phyloP scores from a whole-genome alignment of 1,140 invertebrate species.

The Macrotrachela quadricornifera region DNA sequence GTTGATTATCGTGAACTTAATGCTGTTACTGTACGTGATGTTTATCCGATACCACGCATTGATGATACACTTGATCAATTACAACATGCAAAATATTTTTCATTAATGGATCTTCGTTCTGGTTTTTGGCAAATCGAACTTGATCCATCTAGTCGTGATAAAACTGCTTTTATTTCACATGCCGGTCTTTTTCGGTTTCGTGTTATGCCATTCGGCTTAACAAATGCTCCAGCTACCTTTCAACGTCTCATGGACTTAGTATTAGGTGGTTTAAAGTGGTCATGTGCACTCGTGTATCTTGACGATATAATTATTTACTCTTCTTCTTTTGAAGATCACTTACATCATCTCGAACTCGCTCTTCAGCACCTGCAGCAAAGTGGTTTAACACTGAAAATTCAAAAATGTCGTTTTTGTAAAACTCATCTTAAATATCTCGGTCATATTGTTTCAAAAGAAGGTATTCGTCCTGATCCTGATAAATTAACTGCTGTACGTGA shows the following conservation, averaged over 20 bases:
- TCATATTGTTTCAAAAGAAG: too few species aligned
- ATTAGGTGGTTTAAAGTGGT: constrained; percentile 7
- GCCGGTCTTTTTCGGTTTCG: not conserved
- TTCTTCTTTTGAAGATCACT: too few species aligned
- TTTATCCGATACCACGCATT: not conserved
- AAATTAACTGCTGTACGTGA: constrained; percentile 8
- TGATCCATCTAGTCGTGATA: not conserved
- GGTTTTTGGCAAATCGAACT: not conserved
- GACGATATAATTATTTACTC: too few species aligned
- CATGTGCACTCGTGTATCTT: too few species aligned
- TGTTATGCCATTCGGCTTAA: constrained; percentile 4
- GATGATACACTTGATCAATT: not conserved
- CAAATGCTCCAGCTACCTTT: constrained; percentile 23
- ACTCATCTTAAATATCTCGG: too few species aligned
- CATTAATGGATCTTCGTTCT: not conserved
- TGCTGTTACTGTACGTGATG: constrained; percentile 8
- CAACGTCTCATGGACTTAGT: constrained; percentile 18
- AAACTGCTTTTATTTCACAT: constrained; percentile 1
- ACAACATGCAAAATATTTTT: not conserved
- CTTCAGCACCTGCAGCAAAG: too few species aligned
- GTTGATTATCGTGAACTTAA: constrained; percentile 11
- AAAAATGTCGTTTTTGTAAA: too few species aligned
- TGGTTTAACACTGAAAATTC: too few species aligned
- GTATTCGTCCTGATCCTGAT: constrained; percentile 8
- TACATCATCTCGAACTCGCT: too few species aligned